A percentile compares a stretch with the other conserved stretches of the same genome.
Evolutionary conservation across 1,140 invertebrate genomes (phyloP).

Genomic region (Ptiloglossa arizonensis): DNA sequence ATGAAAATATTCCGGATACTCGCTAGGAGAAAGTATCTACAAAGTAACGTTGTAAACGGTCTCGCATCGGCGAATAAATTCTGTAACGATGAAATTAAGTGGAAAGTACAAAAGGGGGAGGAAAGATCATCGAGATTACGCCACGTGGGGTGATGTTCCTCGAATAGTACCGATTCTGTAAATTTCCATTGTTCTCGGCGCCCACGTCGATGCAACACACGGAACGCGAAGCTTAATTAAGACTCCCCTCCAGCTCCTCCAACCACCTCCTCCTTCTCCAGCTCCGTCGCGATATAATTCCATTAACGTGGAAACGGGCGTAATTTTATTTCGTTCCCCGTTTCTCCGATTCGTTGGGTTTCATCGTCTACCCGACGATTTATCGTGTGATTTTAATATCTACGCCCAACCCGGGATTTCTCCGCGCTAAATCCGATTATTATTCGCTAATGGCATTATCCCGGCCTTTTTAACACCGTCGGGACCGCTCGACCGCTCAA

Average conservation of each 20-base stretch:
- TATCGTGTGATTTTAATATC: slow-evolving; percentile 38
- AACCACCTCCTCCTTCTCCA: no score
- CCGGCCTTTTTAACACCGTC: slow-evolving; percentile 8
- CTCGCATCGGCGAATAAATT: no score
- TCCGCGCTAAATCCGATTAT: slow-evolving; percentile 22
- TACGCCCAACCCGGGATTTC: background rate
- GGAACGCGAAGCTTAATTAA: slow-evolving; percentile 24
- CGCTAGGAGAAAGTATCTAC: no score
- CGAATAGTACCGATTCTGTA: no score
- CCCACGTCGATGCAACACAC: background rate
- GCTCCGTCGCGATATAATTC: slow-evolving; percentile 5
- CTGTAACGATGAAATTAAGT: no score
- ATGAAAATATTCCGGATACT: no score
- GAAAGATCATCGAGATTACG: no score
- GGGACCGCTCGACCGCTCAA: background rate
- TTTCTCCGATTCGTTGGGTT: slow-evolving; percentile 1
- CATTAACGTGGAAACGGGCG: slow-evolving; percentile 10
- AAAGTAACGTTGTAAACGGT: no score
- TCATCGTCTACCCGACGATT: background rate
- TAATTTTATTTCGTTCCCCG: slow-evolving; percentile 31
- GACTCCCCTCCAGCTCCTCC: no score
- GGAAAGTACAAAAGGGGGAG: no score
- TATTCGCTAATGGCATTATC: slow-evolving; percentile 16
- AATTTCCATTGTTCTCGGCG: no score
- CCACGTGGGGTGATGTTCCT: no score